Conservation (phyloP, 1,140 invertebrate genomes). For the Caerostris darwini region DNA sequence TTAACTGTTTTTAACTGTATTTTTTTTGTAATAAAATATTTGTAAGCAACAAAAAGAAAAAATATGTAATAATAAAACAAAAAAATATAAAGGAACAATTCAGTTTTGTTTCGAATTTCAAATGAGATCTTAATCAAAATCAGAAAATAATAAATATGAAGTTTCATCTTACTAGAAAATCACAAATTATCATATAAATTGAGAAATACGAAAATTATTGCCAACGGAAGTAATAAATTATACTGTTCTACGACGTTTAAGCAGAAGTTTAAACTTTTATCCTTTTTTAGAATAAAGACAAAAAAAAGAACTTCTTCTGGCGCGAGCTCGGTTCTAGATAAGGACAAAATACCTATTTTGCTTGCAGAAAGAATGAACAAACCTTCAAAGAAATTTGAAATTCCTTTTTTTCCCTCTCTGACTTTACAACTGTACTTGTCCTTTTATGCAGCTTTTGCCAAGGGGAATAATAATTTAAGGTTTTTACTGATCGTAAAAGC, state of each 20-base stretch:
- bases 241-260: not conserved
- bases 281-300: not conserved
- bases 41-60: too few species aligned
- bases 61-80: not conserved
- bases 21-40: too few species aligned
- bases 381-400: conserved; percentile 35
- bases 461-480: conserved; percentile 54
- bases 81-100: not conserved
- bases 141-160: not conserved
- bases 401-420: conserved; percentile 30
- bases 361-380: conserved; percentile 32
- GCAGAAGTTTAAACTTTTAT: conserved; percentile 54
- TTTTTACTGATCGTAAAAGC: conserved; percentile 51
- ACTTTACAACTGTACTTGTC: conserved; percentile 54
- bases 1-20: too few species aligned
- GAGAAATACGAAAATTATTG: conserved; percentile 21
- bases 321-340: not conserved
- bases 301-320: not conserved
- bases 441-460: conserved; percentile 6
- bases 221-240: conserved; percentile 41
- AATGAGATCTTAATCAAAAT: not conserved
- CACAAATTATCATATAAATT: conserved; percentile 33
- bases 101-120: not conserved
- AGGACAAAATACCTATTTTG: conserved; percentile 34
- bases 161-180: not conserved